phyloP scores from a whole-genome alignment of 1,140 invertebrate genomes.

The Platyscapa corneri region DNA sequence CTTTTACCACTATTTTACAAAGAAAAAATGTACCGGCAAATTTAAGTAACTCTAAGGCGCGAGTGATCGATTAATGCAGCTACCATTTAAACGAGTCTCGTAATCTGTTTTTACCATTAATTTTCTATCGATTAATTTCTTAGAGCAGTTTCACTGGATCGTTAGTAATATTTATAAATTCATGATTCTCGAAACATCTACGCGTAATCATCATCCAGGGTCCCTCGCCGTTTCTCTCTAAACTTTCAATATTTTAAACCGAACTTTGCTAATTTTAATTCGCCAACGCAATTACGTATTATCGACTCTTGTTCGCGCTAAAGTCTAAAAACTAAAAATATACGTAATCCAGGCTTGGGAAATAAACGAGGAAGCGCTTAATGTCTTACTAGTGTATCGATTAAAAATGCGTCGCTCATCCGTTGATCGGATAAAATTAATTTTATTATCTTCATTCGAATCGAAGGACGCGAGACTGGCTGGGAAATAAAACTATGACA shows the following conservation, averaged over 20 bases:
- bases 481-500: neutral
- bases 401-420: neutral
- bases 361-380: too few relatives aligned
- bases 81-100: too few relatives aligned
- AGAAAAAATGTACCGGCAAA: neutral
- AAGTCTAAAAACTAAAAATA: too few relatives aligned
- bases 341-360: too few relatives aligned
- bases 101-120: neutral
- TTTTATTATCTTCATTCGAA: neutral
- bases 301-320: too few relatives aligned
- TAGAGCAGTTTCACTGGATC: neutral
- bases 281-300: neutral
- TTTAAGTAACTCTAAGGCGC: neutral
- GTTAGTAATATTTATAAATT: neutral
- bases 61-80: neutral
- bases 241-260: constrained; percentile 7
- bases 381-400: neutral
- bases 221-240: neutral
- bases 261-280: neutral
- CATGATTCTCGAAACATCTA: neutral
- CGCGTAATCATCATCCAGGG: neutral
- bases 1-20: too few relatives aligned
- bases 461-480: neutral
- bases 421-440: neutral
- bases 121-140: neutral